Percentiles rank a stretch among this genome's conserved stretches.
Evolutionary conservation across 2,113 vertebrate species (phyloP).

Genomic region (Prionailurus viverrinus): DNA sequence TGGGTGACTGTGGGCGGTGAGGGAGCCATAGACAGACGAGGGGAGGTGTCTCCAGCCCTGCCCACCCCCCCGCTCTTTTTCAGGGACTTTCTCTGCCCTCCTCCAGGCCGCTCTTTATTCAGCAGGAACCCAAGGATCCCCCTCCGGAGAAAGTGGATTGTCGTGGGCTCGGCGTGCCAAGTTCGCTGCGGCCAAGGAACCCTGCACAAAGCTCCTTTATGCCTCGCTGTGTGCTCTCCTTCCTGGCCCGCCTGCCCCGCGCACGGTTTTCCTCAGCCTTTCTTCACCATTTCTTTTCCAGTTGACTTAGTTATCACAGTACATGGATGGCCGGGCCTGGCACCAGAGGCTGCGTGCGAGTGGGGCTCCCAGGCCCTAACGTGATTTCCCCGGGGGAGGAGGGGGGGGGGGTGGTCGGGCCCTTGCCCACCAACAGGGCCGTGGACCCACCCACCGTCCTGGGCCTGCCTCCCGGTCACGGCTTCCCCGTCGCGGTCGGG

Average conservation of each 20-base stretch:
- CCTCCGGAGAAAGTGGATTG: conserved; percentile 83
- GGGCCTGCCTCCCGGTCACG: conserved; percentile 76
- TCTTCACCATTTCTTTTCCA: conserved; percentile 86
- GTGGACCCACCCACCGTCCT: conserved; percentile 67
- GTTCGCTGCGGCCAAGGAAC: conserved; percentile 77
- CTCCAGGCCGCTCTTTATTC: conserved; percentile 82
- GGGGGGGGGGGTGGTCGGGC: no score
- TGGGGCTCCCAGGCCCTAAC: conserved; percentile 80
- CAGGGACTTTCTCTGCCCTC: background rate
- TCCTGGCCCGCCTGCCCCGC: conserved; percentile 85
- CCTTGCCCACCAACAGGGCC: conserved; percentile 66
- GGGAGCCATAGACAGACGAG: conserved; percentile 70
- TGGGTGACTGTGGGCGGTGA: conserved; percentile 58
- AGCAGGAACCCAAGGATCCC: conserved; percentile 82
- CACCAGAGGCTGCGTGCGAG: conserved; percentile 53
- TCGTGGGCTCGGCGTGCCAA: conserved; percentile 79
- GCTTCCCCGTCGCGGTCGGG: conserved; percentile 82
- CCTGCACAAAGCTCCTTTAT: conserved; percentile 87
- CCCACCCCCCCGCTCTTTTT: background rate
- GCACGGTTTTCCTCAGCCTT: conserved; percentile 82
- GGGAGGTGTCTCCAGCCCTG: conserved; percentile 52
- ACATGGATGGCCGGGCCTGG: conserved; percentile 79
- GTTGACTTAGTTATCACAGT: conserved; percentile 87
- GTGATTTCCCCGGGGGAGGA: conserved; percentile 68
- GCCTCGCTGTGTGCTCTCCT: conserved; percentile 80